Conservation (phyloP, 2,113 vertebrate genomes). For the Dromaius novaehollandiae region DNA sequence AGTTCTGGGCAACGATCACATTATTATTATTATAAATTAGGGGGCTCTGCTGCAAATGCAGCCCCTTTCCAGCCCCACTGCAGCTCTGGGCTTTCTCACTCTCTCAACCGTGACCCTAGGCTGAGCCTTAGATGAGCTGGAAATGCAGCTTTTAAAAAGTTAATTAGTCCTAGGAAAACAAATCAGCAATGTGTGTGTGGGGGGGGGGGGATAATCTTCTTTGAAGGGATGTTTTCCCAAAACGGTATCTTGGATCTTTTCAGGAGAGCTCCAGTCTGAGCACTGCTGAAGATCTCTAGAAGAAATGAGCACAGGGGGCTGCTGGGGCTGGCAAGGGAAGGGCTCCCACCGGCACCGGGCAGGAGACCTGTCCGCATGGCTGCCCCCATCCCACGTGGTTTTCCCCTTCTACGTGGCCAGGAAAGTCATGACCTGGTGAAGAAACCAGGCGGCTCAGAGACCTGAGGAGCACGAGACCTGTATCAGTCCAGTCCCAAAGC, state of each 20-base stretch:
- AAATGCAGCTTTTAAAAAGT: neutral
- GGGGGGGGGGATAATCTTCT: neutral
- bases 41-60: neutral
- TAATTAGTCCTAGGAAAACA: neutral
- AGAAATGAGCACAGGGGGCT: neutral
- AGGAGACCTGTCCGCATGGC: neutral
- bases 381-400: neutral
- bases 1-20: too few species aligned
- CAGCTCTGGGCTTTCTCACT: neutral
- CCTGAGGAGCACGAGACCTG: neutral
- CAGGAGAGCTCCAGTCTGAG: neutral
- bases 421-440: neutral
- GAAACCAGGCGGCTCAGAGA: neutral
- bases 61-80: neutral
- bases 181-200: neutral
- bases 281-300: neutral
- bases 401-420: neutral
- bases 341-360: accelerated
- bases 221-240: neutral
- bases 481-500: neutral
- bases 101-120: neutral
- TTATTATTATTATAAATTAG: too few species aligned
- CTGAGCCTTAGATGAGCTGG: neutral
- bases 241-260: neutral
- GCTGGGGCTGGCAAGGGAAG: neutral